Evolutionary conservation across 2,113 vertebrate species (phyloP).

Genomic region (Neotragus moschatus): DNA sequence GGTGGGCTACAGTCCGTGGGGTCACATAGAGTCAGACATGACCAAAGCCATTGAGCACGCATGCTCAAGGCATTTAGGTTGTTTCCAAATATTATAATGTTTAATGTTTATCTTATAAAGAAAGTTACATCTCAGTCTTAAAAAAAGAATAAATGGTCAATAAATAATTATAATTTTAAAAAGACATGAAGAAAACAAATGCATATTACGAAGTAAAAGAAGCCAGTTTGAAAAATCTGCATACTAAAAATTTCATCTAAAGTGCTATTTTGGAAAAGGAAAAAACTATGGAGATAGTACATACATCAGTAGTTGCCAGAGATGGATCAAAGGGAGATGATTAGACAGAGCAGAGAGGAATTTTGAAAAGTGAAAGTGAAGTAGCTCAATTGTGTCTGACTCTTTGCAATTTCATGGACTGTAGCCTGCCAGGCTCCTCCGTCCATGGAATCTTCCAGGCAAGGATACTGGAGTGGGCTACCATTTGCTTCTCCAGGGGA

Average conservation of each 20-base stretch:
- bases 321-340: neutral
- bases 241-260: neutral
- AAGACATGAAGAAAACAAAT: neutral
- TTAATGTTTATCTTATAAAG: neutral
- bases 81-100: neutral
- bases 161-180: neutral
- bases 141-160: neutral
- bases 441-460: neutral
- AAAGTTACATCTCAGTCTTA: neutral
- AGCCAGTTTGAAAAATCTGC: neutral
- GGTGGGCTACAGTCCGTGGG: neutral
- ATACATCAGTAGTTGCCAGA: neutral
- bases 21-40: neutral
- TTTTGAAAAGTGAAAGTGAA: neutral
- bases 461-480: neutral
- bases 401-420: neutral
- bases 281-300: neutral
- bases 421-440: accelerated
- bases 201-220: neutral
- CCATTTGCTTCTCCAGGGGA: neutral
- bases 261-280: neutral
- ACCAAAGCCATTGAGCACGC: neutral
- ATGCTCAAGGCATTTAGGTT: neutral
- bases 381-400: neutral
- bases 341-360: neutral